These are phyloP conservation scores for Folsomia manolachei DNA, from an alignment of 2,888 invertebrate genomes.

Conservation along the genomic window DNA sequence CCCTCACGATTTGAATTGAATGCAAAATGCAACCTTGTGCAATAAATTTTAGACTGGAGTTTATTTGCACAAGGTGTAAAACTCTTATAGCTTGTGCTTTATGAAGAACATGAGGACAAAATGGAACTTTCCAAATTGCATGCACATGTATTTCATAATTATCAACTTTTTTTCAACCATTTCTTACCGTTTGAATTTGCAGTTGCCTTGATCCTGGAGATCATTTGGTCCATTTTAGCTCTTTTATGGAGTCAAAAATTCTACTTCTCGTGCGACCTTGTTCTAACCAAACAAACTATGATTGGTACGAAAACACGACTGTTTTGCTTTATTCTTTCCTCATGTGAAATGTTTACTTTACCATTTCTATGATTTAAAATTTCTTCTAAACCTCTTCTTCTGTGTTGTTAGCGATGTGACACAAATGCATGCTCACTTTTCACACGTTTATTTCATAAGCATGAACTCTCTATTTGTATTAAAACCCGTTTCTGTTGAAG, in stretches of 20 bases:
- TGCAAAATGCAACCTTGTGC: no score
- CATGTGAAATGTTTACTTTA: not conserved
- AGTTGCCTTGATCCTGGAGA: constrained; percentile 72
- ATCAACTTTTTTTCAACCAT: not conserved
- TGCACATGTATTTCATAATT: not conserved
- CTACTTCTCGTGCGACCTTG: constrained; percentile 47
- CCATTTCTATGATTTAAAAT: not conserved
- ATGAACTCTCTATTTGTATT: no score
- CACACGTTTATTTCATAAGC: not conserved
- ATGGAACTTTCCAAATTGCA: no score
- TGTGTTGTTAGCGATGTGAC: constrained; percentile 2
- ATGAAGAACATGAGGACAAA: no score
- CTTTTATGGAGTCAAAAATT: constrained; percentile 62
- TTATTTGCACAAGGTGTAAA: no score
- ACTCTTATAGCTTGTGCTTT: no score
- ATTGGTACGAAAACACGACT: constrained; percentile 62
- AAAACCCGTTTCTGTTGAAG: no score
- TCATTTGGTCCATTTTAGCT: constrained; percentile 71
- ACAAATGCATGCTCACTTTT: not conserved
- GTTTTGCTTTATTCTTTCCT: not conserved
- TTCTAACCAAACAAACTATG: constrained; percentile 66
- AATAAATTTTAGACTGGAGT: no score
- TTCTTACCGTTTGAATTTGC: constrained; percentile 52
- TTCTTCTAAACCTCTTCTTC: not conserved
- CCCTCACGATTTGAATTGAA: no score